Conservation (phyloP, 2,797 vertebrate species). For the Enteromius mattozi region DNA sequence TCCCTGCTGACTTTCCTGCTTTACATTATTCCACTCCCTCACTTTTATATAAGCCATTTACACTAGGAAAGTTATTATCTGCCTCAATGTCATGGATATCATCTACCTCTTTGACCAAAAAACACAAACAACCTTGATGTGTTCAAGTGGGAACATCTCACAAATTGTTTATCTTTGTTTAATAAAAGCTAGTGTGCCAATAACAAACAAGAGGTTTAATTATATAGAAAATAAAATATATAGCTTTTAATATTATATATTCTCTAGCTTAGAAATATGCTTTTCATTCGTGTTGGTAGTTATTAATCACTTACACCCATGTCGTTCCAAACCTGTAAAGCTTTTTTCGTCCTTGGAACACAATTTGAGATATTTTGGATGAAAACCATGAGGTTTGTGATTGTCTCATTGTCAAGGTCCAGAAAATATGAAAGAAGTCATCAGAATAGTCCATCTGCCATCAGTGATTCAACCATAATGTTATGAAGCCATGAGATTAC, state of each 20-base stretch:
- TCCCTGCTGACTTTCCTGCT: neutral
- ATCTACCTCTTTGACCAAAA: neutral
- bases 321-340: too few species aligned
- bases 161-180: neutral
- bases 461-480: too few species aligned
- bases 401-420: too few species aligned
- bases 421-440: too few species aligned
- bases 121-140: neutral
- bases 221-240: neutral
- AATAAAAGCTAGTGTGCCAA: neutral
- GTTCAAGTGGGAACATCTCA: neutral
- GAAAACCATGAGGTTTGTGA: too few species aligned
- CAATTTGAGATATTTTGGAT: too few species aligned
- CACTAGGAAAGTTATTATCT: constrained; percentile 8
- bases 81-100: neutral
- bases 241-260: neutral
- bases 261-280: neutral
- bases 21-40: constrained; percentile 17
- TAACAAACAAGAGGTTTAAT: neutral
- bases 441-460: too few species aligned
- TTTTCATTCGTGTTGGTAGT: neutral
- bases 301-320: too few species aligned
- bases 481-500: too few species aligned
- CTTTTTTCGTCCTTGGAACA: too few species aligned
- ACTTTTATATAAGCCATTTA: constrained; percentile 4